Conservation (phyloP, 2,113 vertebrate genomes). For the Silurus meridionalis region DNA sequence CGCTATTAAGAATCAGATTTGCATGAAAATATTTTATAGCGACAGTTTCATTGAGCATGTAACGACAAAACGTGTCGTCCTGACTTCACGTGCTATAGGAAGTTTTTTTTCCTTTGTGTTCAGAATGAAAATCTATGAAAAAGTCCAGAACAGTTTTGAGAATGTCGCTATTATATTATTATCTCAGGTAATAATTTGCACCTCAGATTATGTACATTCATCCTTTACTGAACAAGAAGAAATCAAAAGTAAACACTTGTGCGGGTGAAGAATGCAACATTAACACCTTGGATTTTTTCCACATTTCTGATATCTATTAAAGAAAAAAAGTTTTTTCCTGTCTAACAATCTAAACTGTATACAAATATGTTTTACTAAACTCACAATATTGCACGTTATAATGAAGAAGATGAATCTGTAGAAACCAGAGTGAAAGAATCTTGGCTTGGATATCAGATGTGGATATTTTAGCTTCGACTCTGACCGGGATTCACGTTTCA, state of each 20-base stretch:
- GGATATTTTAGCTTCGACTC: background rate
- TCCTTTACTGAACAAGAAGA: conserved; percentile 35
- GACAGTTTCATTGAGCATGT: conserved; percentile 53
- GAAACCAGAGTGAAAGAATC: background rate
- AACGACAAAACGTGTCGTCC: conserved; percentile 5
- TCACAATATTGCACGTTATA: background rate
- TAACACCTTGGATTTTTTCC: conserved; percentile 30
- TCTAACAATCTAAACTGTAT: background rate
- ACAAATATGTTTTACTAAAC: background rate
- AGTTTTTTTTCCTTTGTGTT: conserved; percentile 40
- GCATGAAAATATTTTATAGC: conserved; percentile 67
- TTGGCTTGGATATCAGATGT: background rate
- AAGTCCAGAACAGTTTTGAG: conserved; percentile 24
- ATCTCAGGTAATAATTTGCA: conserved; percentile 74
- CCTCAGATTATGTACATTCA: conserved; percentile 44
- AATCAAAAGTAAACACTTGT: conserved; percentile 38
- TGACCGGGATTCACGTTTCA: background rate
- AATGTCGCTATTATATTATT: conserved; percentile 73
- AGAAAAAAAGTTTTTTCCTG: background rate
- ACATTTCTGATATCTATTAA: conserved; percentile 25
- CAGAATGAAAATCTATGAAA: conserved; percentile 45
- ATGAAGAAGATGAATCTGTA: background rate
- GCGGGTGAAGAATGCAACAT: conserved; percentile 32
- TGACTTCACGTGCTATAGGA: conserved; percentile 9
- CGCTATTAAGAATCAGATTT: conserved; percentile 56